phyloP scores from a whole-genome alignment of 2,797 vertebrate species.

The Orestias chungarensis region DNA sequence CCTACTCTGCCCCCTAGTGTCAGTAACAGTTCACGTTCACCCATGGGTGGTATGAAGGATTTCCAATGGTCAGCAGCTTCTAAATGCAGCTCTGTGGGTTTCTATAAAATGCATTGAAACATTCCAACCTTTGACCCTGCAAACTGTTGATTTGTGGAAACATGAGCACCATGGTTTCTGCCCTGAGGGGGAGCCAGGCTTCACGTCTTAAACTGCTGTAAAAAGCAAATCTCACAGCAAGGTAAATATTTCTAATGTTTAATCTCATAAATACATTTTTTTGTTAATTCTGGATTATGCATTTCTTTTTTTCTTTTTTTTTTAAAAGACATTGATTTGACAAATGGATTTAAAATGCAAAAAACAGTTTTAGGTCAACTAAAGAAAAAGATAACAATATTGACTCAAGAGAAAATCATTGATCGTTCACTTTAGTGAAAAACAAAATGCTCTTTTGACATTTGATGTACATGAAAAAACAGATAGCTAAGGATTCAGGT shows the following conservation, averaged over 20 bases:
- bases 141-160: background rate
- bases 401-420: background rate
- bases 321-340: too few species aligned
- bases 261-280: background rate
- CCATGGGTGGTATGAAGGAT: background rate
- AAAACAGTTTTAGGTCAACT: background rate
- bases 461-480: too few species aligned
- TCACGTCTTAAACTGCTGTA: background rate
- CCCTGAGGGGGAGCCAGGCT: background rate
- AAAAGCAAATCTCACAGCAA: background rate
- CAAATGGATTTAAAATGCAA: background rate
- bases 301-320: background rate
- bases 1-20: slow-evolving; percentile 56
- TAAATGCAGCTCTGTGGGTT: slow-evolving; percentile 1
- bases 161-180: background rate
- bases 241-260: background rate
- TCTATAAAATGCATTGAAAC: slow-evolving; percentile 1
- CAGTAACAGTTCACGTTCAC: rapidly evolving
- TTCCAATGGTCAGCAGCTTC: background rate
- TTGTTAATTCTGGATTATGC: background rate
- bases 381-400: background rate
- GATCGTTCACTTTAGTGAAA: background rate
- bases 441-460: background rate
- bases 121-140: slow-evolving; percentile 8
- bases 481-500: background rate